Evolutionary conservation across 2,888 invertebrate genomes (phyloP).

Genomic region (Uropetala carovei): DNA sequence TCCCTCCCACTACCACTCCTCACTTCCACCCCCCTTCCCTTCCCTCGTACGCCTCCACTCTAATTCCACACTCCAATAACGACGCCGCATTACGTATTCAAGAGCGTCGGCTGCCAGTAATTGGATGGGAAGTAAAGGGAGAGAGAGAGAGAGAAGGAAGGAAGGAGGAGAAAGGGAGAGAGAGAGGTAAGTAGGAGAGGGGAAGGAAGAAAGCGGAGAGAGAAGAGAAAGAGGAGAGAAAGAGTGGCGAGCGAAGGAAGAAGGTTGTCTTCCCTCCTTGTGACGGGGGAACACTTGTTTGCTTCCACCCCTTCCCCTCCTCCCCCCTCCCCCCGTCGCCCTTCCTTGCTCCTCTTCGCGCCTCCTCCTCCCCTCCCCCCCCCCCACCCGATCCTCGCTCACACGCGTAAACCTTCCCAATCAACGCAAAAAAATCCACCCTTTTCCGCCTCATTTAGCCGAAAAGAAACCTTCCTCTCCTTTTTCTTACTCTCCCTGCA

Average conservation of each 20-base stretch:
- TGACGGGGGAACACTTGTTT: constrained; percentile 57
- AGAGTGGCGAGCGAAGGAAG: not conserved
- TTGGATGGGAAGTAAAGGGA: constrained; percentile 54
- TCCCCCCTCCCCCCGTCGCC: not conserved
- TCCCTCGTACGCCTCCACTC: constrained; percentile 28
- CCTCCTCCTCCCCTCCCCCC: not conserved
- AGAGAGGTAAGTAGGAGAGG: not conserved
- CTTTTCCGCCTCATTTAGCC: constrained; percentile 39
- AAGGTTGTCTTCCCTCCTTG: constrained; percentile 21
- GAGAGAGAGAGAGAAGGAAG: not conserved
- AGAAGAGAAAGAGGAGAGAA: not conserved
- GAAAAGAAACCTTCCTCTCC: not conserved
- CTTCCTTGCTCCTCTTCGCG: not conserved
- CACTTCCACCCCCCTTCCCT: not conserved
- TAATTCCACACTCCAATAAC: constrained; percentile 64
- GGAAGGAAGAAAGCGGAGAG: not conserved
- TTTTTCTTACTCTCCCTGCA: not conserved
- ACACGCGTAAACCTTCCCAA: constrained; percentile 13
- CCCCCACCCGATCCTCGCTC: not conserved
- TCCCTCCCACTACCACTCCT: not conserved
- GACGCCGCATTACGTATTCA: constrained; percentile 60
- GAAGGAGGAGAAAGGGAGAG: not conserved
- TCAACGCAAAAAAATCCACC: constrained; percentile 48
- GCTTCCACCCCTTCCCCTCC: constrained; percentile 19
- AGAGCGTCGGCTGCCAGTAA: constrained; percentile 61